phyloP scores from a whole-genome alignment of 2,797 vertebrate genomes.

The Heteromormyrus szaboi region DNA sequence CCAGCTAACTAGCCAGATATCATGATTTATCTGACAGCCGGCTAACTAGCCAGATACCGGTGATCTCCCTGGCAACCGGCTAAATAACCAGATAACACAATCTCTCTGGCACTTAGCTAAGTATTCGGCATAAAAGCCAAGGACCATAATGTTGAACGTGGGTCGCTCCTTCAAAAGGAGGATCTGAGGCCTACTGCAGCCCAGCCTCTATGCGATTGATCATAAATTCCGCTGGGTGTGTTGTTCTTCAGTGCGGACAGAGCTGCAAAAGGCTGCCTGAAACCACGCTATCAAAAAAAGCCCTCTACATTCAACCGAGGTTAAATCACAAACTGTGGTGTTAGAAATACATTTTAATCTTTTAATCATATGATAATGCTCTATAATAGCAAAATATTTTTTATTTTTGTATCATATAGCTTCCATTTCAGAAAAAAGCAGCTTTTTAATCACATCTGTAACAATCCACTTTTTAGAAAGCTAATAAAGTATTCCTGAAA shows the following conservation, averaged over 20 bases:
- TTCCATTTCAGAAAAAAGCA: constrained; percentile 39
- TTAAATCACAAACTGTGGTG: constrained; percentile 61
- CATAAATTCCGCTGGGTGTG: not conserved
- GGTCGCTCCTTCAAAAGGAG: not conserved
- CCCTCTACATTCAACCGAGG: constrained; percentile 50
- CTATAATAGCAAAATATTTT: constrained; percentile 54
- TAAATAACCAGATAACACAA: not conserved
- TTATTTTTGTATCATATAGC: constrained; percentile 31
- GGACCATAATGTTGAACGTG: not conserved
- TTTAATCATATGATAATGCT: constrained; percentile 55
- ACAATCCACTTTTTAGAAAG: not conserved
- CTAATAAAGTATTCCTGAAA: constrained; percentile 27
- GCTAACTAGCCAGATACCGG: not conserved
- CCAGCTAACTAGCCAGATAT: not conserved
- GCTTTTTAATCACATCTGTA: constrained; percentile 1
- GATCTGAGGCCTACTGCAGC: not conserved
- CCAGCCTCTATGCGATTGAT: not conserved
- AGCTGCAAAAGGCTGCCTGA: not conserved
- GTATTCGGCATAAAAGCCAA: not conserved
- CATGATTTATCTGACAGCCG: not conserved
- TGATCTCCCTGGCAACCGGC: not conserved
- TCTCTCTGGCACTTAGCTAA: not conserved
- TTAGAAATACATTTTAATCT: constrained; percentile 64
- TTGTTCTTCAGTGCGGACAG: not conserved
- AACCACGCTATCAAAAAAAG: not conserved